Conservation (phyloP, 2,113 vertebrate genomes). For the Boleophthalmus pectinirostris region DNA sequence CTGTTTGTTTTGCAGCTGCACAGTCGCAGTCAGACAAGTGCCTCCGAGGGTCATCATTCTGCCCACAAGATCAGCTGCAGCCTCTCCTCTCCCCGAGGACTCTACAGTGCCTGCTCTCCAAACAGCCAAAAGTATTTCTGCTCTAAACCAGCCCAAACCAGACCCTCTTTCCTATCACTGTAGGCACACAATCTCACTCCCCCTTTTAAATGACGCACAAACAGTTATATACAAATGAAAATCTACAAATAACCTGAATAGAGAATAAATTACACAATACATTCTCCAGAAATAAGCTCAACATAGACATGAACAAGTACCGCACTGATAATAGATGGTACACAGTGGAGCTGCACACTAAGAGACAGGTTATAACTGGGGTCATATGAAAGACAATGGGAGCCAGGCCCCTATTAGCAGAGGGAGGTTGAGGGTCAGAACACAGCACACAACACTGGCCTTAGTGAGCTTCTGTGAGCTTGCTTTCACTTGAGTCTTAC, state of each 20-base stretch:
- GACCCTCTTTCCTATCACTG: neutral
- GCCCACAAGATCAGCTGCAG: conserved; percentile 4
- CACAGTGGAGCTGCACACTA: conserved; percentile 15
- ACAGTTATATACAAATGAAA: neutral
- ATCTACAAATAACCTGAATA: neutral
- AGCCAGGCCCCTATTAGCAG: conserved; percentile 39
- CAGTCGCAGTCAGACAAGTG: conserved; percentile 1
- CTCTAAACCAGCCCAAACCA: neutral
- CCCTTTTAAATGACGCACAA: neutral
- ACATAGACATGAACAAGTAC: conserved; percentile 43
- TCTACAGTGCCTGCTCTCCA: neutral
- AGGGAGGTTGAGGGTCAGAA: conserved; percentile 42
- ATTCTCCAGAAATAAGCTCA: conserved; percentile 22
- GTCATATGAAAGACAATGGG: conserved; percentile 60
- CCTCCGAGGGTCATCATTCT: conserved; percentile 1
- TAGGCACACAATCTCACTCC: neutral
- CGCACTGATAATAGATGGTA: neutral
- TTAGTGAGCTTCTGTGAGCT: conserved; percentile 19
- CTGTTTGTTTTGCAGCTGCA: conserved; percentile 7
- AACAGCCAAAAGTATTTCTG: conserved; percentile 5
- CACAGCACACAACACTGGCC: conserved; percentile 44
- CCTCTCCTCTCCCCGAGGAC: neutral
- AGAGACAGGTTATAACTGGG: conserved; percentile 39
- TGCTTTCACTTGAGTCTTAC: conserved; percentile 13
- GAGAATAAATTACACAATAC: neutral